These are phyloP conservation scores for Kryphioiulus occultus DNA, from an alignment of 2,888 invertebrate genomes.

Conservation along the genomic window DNA sequence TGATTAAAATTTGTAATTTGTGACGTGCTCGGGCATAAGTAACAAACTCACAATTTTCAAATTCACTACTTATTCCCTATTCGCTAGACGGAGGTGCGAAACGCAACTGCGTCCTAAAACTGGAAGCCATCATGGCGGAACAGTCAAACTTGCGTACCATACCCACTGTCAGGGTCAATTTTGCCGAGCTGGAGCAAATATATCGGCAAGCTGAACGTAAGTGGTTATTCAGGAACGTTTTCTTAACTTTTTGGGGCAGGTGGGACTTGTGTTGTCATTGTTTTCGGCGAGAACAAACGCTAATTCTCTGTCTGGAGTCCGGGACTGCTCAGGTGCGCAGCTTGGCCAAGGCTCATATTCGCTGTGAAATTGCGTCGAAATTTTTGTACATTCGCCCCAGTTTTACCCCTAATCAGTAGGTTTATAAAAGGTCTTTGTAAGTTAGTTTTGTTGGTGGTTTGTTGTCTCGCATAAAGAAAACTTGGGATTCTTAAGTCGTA, in stretches of 20 bases:
- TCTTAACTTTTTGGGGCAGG: not conserved
- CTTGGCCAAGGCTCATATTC: not conserved
- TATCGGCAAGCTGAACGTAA: not conserved
- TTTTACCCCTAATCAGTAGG: not conserved
- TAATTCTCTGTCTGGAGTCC: not conserved
- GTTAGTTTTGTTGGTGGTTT: not conserved
- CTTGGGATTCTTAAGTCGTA: too few relatives aligned
- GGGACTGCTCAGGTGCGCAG: not conserved
- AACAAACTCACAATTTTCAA: too few relatives aligned
- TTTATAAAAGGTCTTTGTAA: not conserved
- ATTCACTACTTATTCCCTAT: too few relatives aligned
- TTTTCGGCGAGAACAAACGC: not conserved
- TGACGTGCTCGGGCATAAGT: too few relatives aligned
- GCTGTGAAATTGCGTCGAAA: not conserved
- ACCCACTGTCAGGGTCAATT: not conserved
- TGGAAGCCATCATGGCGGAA: constrained; percentile 41
- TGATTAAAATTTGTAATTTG: too few relatives aligned
- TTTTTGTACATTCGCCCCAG: not conserved
- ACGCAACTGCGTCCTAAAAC: not conserved
- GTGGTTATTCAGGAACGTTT: not conserved
- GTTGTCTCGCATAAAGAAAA: not conserved
- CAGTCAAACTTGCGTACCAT: not conserved
- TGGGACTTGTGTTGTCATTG: not conserved
- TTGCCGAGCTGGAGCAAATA: not conserved
- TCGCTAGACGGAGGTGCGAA: not conserved